A percentile compares a stretch with the other conserved stretches of the same genome.
These are phyloP conservation scores for Apis cerana DNA, from an alignment of 1,140 invertebrate species.

Conservation along the genomic window DNA sequence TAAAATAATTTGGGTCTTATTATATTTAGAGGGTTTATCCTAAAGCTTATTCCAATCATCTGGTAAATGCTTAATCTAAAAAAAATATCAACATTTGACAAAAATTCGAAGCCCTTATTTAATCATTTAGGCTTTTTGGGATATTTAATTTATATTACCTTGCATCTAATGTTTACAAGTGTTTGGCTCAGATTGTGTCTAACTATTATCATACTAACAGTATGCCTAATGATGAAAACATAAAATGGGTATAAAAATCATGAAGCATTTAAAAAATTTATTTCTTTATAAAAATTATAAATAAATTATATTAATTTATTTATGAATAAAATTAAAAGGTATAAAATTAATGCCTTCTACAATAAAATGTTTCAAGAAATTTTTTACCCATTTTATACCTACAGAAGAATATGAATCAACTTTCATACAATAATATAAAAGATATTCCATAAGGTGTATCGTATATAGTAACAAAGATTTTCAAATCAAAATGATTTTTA, in stretches of 20 bases:
- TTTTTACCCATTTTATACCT: conserved; percentile 53
- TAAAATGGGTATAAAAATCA: conserved; percentile 54
- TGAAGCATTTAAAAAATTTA: background rate
- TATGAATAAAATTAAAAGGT: too few species aligned
- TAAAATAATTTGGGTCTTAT: conserved; percentile 64
- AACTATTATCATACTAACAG: conserved; percentile 67
- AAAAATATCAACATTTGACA: conserved; percentile 53
- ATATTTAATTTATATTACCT: conserved; percentile 58
- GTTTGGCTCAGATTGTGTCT: conserved; percentile 62
- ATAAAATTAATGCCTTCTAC: too few species aligned
- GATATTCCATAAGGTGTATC: conserved; percentile 37
- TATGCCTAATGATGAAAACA: conserved; percentile 56
- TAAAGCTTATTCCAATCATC: conserved; percentile 61
- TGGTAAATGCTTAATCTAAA: conserved; percentile 66
- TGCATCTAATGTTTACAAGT: conserved; percentile 64
- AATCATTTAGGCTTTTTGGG: conserved; percentile 59
- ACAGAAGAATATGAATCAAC: conserved; percentile 35
- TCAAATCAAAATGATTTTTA: background rate
- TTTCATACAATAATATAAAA: conserved; percentile 45
- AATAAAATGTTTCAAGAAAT: conserved; percentile 11
- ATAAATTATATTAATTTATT: too few species aligned
- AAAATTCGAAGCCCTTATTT: conserved; percentile 54
- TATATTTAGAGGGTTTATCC: conserved; percentile 59
- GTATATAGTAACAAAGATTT: conserved; percentile 2
- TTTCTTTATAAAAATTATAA: too few species aligned